Evolutionary conservation across 2,888 invertebrate species (phyloP).

Genomic region (Eupithecia inturbata): DNA sequence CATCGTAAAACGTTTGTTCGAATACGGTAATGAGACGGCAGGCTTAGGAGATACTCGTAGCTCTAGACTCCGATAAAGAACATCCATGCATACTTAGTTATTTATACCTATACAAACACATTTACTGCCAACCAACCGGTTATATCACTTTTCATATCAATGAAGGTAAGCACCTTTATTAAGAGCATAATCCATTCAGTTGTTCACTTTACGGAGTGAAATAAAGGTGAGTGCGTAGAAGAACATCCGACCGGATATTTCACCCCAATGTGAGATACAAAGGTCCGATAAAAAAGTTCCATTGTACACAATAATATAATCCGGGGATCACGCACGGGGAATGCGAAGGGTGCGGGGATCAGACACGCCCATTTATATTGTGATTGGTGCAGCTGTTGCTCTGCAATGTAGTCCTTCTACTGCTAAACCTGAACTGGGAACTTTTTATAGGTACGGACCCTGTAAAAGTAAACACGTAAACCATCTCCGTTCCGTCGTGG

Average conservation of each 20-base stretch:
- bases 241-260: slow-evolving; percentile 84
- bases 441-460: slow-evolving; percentile 22
- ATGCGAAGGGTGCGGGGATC: slow-evolving; percentile 56
- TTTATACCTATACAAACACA: neutral
- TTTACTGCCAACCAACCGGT: slow-evolving; percentile 20
- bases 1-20: slow-evolving; percentile 31
- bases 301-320: slow-evolving; percentile 81
- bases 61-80: slow-evolving; percentile 11
- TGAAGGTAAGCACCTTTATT: slow-evolving; percentile 42
- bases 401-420: slow-evolving; percentile 64
- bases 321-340: slow-evolving; percentile 71
- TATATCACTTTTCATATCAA: slow-evolving; percentile 39
- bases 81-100: neutral
- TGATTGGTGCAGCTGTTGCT: slow-evolving; percentile 83
- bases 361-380: slow-evolving; percentile 79
- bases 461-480: neutral
- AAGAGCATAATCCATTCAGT: slow-evolving; percentile 69
- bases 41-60: slow-evolving; percentile 3
- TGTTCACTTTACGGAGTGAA: slow-evolving; percentile 71
- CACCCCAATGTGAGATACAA: slow-evolving; percentile 80
- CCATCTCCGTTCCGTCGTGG: neutral
- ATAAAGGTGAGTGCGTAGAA: slow-evolving; percentile 78
- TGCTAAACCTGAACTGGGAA: slow-evolving; percentile 49
- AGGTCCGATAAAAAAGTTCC: slow-evolving; percentile 78
- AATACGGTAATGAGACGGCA: slow-evolving; percentile 30